Evolutionary conservation across 37 sponge, comb jelly and placozoan species (phyloP).

Genomic region (Agelas oroides): DNA sequence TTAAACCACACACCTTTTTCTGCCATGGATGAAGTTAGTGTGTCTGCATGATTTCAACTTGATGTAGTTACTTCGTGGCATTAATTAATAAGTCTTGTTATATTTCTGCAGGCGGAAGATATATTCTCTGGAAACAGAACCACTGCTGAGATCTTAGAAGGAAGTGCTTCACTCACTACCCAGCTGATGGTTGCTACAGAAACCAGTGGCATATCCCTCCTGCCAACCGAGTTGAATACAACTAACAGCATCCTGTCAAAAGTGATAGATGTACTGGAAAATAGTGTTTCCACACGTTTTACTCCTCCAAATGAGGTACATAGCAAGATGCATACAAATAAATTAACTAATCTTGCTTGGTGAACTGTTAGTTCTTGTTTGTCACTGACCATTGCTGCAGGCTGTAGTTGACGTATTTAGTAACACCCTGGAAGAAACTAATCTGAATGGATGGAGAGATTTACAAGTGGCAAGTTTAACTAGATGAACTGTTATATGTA

Average conservation of each 20-base stretch:
- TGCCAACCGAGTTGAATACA: constrained; percentile 17
- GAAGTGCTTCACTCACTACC: background rate
- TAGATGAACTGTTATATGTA: too few species aligned
- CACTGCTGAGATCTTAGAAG: background rate
- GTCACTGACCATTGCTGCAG: too few species aligned
- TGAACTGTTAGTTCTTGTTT: too few species aligned
- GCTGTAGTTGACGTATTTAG: constrained; percentile 10
- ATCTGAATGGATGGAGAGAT: constrained; percentile 8
- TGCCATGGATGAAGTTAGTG: too few species aligned
- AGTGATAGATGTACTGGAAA: constrained; percentile 2
- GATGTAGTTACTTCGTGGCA: too few species aligned
- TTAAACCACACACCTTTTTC: too few species aligned
- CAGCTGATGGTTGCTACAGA: background rate
- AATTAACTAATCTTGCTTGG: too few species aligned
- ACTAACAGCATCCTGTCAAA: constrained; percentile 9
- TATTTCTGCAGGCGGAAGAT: background rate
- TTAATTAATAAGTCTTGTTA: background rate
- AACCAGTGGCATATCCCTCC: background rate
- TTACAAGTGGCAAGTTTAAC: background rate
- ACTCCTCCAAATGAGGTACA: background rate
- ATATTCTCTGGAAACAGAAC: too few species aligned
- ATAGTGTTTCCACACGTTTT: background rate
- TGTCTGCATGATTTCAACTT: too few species aligned
- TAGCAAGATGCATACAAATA: background rate
- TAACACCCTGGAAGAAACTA: constrained; percentile 4